Evolutionary conservation across 1,140 invertebrate species (phyloP), one percentile per base, ranked within the genome.

Genomic region (Littorina saxatilis): DNA sequence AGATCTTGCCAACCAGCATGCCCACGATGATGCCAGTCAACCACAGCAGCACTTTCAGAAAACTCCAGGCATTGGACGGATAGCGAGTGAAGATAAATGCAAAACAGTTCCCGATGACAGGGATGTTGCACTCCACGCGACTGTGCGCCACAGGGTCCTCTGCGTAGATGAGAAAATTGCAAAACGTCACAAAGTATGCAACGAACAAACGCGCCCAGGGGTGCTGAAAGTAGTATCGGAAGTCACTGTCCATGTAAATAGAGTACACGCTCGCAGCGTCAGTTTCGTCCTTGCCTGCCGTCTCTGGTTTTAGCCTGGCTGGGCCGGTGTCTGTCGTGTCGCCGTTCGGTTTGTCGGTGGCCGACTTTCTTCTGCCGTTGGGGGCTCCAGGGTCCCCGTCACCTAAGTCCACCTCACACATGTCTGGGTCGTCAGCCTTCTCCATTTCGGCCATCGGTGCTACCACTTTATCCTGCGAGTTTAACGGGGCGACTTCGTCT

Each of bases 121-220:
- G 93, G 82, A 94, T 93, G 79, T 90, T 90, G 81, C 93, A 93
- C 87, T 94, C 94, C 77, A 90, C 92, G 63, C 92, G 88, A 82
- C 93, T 94, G 88, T 94, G 94, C 0, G 94, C 94, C 20, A 94
- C 92, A n/a, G 94, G 94, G 87, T 94, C 94, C 84, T 94, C 94
- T 29, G 94, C 94, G 88, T 94, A 94, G 17, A 94, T 92, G 35
- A 94, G 88, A 85, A 94, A 94, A 87, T 94, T 94, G 84, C 93
- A 94, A 84, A 94, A 93, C 32, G 93, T 94, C 20, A 94, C 93
- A 84, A 94, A 92, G 84, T 94, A 94, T 2, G 93, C 93, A 52
- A 94, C 89, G 84, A 93, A 92, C 1, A 94, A 86, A 13, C 94
- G 87, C 35, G 92, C 87, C 84, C 94, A 94, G 9, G 94, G 94